Evolutionary conservation across 2,113 vertebrate species (phyloP), one percentile per base, ranked within the genome.

Genomic region (Lates calcarifer): DNA sequence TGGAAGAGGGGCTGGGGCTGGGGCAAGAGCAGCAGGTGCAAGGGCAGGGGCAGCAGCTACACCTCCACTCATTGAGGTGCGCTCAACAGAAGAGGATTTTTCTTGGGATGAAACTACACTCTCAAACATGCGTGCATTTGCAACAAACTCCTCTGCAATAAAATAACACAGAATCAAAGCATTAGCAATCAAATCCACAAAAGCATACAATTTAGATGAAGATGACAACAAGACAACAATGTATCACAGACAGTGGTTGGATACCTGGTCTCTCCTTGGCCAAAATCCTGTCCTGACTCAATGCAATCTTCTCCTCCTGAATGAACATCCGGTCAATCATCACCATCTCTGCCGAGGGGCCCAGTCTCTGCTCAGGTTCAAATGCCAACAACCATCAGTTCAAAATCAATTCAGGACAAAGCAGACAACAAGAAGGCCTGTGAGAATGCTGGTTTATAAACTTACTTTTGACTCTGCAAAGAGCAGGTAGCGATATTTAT

Each of bases 301-400:
- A 74, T 0, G 95, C 96, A 8, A 97, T 91, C 86, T 98, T 98
- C 78, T 98, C 98, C 77, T 99, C 97, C 90, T 99, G 97, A 64
- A 98, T 99, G 84, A 99, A 98, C 97, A 98, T 99, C 29, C 97
- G 91, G 91, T 99, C 97, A 8, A 99, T 98, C 98, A 99, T 99
- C 66, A 98, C 98, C 98, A 98, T 98, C 93, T 98, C 98, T 0
- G 97, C 97, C 0, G 97, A 99, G 18, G 98, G 98, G 43, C 97
- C 98, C 67, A 97, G 94, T 85, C 98, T 95, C 97, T 98, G 94
- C 66, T 92, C 86, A 74, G 64, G 31, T 79, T 81, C 33, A 49
- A 57, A 87, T 26, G 35, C 15, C 80, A 77, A 72, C 89, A 51
- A 18, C 26, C 62, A 77, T 78, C 65, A 70, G 60, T 82, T 91